These are phyloP conservation scores for Phrynosoma platyrhinos DNA, from an alignment of 2,113 vertebrate species.

Conservation along the genomic window DNA sequence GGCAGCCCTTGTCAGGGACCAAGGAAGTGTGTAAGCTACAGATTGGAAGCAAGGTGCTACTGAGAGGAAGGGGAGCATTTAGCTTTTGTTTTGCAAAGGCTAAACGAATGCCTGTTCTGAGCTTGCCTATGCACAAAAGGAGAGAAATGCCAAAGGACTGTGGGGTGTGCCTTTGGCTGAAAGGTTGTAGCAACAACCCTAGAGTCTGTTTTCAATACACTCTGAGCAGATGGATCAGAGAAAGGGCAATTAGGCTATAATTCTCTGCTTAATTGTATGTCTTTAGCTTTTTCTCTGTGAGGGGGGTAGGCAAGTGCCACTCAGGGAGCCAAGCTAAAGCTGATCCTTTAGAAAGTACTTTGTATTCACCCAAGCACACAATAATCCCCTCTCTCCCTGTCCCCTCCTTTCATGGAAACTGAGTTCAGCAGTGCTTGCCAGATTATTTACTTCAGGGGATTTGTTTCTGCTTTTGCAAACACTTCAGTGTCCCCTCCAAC, in stretches of 20 bases:
- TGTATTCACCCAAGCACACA: background rate
- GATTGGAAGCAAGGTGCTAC: background rate
- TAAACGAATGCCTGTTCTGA: background rate
- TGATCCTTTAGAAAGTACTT: background rate
- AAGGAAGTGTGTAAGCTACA: background rate
- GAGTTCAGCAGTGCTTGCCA: background rate
- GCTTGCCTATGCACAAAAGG: background rate
- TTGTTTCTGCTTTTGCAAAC: background rate
- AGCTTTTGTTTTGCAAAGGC: background rate
- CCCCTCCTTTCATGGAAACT: background rate
- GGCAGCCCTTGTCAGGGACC: accelerated
- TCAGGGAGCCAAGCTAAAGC: background rate
- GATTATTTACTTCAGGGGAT: background rate
- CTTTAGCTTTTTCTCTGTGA: background rate
- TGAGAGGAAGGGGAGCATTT: too few relatives aligned
- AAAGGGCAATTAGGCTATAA: slow-evolving; percentile 2
- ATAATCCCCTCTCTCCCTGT: background rate
- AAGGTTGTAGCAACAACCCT: slow-evolving; percentile 6
- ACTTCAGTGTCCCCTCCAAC: background rate
- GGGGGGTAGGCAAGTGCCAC: accelerated
- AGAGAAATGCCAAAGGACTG: background rate
- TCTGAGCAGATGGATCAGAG: slow-evolving; percentile 21
- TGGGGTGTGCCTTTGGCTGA: background rate
- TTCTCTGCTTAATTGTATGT: background rate
- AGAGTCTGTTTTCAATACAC: background rate